Base-by-base conservation (phyloP, 2,888 invertebrate species). In the Neoaliturus tenellus region DNA sequence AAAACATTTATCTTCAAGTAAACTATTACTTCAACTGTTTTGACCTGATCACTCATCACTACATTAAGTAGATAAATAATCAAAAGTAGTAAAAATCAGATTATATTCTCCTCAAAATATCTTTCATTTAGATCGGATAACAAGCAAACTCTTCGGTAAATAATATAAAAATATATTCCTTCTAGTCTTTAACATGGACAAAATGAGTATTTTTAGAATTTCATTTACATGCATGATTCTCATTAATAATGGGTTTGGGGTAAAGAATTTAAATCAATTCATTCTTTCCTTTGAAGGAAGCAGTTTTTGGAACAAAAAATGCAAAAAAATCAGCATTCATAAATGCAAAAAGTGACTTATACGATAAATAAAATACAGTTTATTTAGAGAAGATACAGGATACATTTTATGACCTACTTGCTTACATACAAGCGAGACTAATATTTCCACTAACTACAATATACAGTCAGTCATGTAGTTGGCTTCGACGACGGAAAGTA, bases 391-490 rank as follows among this genome's bases (percentile, higher is more conserved):
- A 62, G 62, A 62, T 62, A 62, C 17, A 62, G 62, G 62, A 28
- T 62, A 28, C 62, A 62, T 31, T 62, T 23, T 28, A 31, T 62
- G 8, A 62, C 31, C 62, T 62, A 62, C 62, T 28, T 28, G 62
- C 31, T 62, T 62, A 62, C 28, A 62, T 62, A 62, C 62, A 62
- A 62, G 62, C 62, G 28, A n/a, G n/a, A 28, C 31, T 62, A 62
- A 62, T 31, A 62, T 28, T 28, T 28, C 28, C 14, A 17, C 28
- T 62, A 62, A 62, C 62, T 62, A 62, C 62, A 62, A 62, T 62
- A 62, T 62, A 62, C 62, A 62, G 62, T 62, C 62, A 62, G 62
- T 62, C 62, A 62, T 28, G 62, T 62, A 62, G 28, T 62, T 62
- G 28, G 62, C 62, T 62, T 28, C 31, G 62, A 62, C 62, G 28